A percentile compares a stretch with the other conserved stretches of the same genome.
These are phyloP conservation scores for Caenorhabditis briggsae DNA, from an alignment of 1,140 invertebrate genomes.

Conservation along the genomic window DNA sequence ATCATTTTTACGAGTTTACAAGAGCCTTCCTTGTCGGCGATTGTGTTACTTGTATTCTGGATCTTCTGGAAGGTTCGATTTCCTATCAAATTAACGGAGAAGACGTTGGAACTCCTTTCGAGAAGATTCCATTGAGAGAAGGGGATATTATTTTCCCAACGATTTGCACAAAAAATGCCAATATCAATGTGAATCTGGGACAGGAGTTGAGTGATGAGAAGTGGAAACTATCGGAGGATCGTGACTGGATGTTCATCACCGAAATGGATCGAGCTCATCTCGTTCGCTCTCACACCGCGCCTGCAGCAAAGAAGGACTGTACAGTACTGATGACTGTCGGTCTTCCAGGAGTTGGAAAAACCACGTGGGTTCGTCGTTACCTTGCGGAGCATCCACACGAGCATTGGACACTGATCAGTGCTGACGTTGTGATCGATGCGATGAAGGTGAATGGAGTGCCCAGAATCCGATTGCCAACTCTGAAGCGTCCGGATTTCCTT, in stretches of 20 bases:
- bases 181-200: slow-evolving; percentile 76
- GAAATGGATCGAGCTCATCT: slow-evolving; percentile 59
- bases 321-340: slow-evolving; percentile 75
- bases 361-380: slow-evolving; percentile 75
- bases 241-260: slow-evolving; percentile 54
- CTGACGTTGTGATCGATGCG: slow-evolving; percentile 70
- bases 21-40: slow-evolving; percentile 49
- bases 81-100: slow-evolving; percentile 73
- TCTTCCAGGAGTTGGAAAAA: slow-evolving; percentile 70
- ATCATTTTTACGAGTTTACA: slow-evolving; percentile 59
- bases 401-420: slow-evolving; percentile 73
- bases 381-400: slow-evolving; percentile 75
- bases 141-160: slow-evolving; percentile 73
- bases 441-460: slow-evolving; percentile 77
- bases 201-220: slow-evolving; percentile 55
- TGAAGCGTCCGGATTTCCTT: slow-evolving; percentile 76
- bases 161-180: slow-evolving; percentile 75
- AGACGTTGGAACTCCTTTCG: slow-evolving; percentile 73
- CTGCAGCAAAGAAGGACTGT: slow-evolving; percentile 70
- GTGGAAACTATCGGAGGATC: slow-evolving; percentile 31
- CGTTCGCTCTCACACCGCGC: slow-evolving; percentile 50
- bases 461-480: slow-evolving; percentile 68
- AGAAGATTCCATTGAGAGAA: slow-evolving; percentile 64
- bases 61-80: slow-evolving; percentile 68
- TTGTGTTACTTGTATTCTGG: slow-evolving; percentile 67